phyloP scores from a whole-genome alignment of 2,888 invertebrate genomes.

The Oasisia sp. region DNA sequence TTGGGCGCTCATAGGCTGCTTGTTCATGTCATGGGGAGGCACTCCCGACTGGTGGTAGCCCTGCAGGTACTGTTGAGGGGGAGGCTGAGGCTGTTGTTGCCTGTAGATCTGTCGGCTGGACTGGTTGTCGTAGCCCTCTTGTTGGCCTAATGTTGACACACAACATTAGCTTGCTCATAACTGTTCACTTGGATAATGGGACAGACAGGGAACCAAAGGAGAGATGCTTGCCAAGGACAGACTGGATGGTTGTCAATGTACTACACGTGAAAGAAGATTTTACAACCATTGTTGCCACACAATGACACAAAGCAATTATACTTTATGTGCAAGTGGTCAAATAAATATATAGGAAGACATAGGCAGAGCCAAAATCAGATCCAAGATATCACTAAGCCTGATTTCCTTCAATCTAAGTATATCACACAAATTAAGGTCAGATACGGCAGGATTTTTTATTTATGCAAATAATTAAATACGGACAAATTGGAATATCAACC shows the following conservation, averaged over 20 bases:
- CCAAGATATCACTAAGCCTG: background rate
- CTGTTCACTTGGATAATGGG: background rate
- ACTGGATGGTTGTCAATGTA: background rate
- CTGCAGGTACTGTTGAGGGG: constrained; percentile 18
- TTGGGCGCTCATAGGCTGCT: constrained; percentile 31
- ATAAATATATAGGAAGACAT: too few relatives aligned
- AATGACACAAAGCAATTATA: too few relatives aligned
- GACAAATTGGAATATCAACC: too few relatives aligned
- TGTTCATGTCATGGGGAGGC: constrained; percentile 33
- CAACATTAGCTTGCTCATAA: background rate
- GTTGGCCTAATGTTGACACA: constrained; percentile 6
- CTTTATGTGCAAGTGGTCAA: too few relatives aligned
- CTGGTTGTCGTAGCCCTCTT: background rate
- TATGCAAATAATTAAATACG: too few relatives aligned
- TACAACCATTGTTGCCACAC: too few relatives aligned
- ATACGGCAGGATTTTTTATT: too few relatives aligned
- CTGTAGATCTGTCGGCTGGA: constrained; percentile 6
- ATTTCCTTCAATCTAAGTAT: background rate
- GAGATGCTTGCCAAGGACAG: background rate
- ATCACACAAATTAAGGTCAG: too few relatives aligned
- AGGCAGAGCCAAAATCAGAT: background rate
- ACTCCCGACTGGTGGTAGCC: constrained; percentile 24
- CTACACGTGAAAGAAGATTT: background rate
- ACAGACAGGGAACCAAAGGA: background rate
- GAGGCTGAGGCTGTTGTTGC: background rate